Percentiles rank a stretch among this genome's conserved stretches.
Conservation (phyloP, 2,797 vertebrate genomes). For the Danio tinwini region DNA sequence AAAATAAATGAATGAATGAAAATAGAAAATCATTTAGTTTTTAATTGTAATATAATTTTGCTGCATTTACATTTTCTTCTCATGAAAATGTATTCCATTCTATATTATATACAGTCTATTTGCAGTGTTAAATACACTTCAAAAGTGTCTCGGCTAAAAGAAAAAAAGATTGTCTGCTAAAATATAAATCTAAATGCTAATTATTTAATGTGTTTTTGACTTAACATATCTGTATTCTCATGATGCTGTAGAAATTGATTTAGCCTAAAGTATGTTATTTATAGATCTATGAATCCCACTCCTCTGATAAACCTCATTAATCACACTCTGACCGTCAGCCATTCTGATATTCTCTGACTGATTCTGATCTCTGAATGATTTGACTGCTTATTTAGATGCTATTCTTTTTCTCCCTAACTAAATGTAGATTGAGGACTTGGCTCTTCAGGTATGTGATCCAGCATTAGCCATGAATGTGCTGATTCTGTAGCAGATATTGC, state of each 20-base stretch:
- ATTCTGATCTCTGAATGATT: slow-evolving; percentile 7
- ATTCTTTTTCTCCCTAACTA: slow-evolving; percentile 59
- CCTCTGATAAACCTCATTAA: background rate
- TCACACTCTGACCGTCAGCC: background rate
- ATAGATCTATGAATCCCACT: background rate
- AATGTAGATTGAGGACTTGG: slow-evolving; percentile 85
- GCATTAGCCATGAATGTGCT: slow-evolving; percentile 49
- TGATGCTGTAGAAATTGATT: background rate
- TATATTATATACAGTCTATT: too few species aligned
- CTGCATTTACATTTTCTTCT: too few species aligned
- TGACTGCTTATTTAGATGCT: slow-evolving; percentile 49
- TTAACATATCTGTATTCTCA: background rate
- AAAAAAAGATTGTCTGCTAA: too few species aligned
- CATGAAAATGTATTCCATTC: too few species aligned
- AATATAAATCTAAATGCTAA: too few species aligned
- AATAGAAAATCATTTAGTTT: too few species aligned
- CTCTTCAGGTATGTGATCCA: slow-evolving; percentile 80
- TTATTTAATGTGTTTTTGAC: too few species aligned
- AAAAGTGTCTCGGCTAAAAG: too few species aligned
- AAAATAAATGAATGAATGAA: too few species aligned
- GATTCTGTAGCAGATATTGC: slow-evolving; percentile 63
- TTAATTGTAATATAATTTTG: too few species aligned
- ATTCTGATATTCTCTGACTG: background rate
- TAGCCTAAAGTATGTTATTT: too few species aligned
- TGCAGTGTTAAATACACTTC: too few species aligned